Percentiles rank a stretch among this genome's conserved stretches.
Evolutionary conservation across 2,888 invertebrate species (phyloP).

Genomic region (Pseudeuparius sepicola): DNA sequence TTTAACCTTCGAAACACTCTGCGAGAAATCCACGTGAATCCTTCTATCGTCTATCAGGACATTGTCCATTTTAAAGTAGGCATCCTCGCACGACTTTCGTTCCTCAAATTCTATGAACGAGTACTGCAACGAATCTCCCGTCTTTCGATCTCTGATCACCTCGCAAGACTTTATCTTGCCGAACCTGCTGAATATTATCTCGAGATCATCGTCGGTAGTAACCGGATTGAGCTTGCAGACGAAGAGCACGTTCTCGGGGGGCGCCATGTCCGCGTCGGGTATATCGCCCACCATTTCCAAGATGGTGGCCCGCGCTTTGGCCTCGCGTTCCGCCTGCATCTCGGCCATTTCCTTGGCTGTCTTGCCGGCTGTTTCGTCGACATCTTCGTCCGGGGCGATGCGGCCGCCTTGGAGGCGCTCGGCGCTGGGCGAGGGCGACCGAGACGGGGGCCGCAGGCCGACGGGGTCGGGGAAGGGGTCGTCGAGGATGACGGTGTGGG

Average conservation of each 20-base stretch:
- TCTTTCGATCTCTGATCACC: slow-evolving; percentile 88
- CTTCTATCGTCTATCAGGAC: slow-evolving; percentile 96
- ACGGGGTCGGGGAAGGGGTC: slow-evolving; percentile 91
- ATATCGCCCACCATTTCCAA: slow-evolving; percentile 97
- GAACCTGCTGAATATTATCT: slow-evolving; percentile 95
- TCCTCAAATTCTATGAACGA: slow-evolving; percentile 97
- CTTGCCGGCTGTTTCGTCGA: slow-evolving; percentile 78
- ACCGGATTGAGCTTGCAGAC: slow-evolving; percentile 99
- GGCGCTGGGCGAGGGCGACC: slow-evolving; percentile 82
- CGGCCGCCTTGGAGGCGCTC: slow-evolving; percentile 71
- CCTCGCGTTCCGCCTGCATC: slow-evolving; percentile 82
- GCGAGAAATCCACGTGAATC: slow-evolving; percentile 99
- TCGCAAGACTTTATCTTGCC: slow-evolving; percentile 91
- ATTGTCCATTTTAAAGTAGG: slow-evolving; percentile 99
- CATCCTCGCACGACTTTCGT: slow-evolving; percentile 87
- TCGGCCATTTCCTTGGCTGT: slow-evolving; percentile 77
- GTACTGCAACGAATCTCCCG: slow-evolving; percentile 93
- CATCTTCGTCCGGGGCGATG: slow-evolving; percentile 87
- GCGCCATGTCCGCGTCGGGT: slow-evolving; percentile 94
- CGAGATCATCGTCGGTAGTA: slow-evolving; percentile 92
- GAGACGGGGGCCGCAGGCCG: slow-evolving; percentile 63
- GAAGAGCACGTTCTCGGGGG: slow-evolving; percentile 98
- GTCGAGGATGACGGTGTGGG: slow-evolving; percentile 90
- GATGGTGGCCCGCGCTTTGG: slow-evolving; percentile 92
- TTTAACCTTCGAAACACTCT: slow-evolving; percentile 90